These are phyloP conservation scores for Drosophila greeni DNA, from an alignment of 2,888 invertebrate species.

Conservation along the genomic window DNA sequence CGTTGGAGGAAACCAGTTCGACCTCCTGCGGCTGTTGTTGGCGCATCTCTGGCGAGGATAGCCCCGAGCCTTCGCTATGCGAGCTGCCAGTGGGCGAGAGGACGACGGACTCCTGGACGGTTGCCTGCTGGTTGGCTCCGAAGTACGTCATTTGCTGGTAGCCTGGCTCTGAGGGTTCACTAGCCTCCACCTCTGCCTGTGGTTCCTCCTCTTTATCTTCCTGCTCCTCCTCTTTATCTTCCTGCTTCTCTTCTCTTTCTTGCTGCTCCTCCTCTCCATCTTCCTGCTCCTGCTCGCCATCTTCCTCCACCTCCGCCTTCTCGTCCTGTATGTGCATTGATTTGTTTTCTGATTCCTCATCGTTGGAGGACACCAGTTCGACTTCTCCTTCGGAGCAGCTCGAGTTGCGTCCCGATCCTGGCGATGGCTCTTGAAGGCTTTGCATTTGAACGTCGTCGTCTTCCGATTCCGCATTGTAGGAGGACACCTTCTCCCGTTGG, in stretches of 20 bases:
- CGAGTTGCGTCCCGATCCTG: not conserved
- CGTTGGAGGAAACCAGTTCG: conserved; percentile 46
- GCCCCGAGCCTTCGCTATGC: conserved; percentile 40
- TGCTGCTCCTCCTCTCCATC: no score
- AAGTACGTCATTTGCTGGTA: conserved; percentile 1
- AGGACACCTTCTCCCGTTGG: conserved; percentile 20
- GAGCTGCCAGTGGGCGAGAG: conserved; percentile 45
- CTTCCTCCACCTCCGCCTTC: not conserved
- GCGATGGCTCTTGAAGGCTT: not conserved
- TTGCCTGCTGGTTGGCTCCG: not conserved
- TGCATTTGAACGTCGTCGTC: not conserved
- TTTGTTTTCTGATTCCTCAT: conserved; percentile 19
- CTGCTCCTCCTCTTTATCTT: not conserved
- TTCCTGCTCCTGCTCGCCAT: no score
- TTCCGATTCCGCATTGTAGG: conserved; percentile 41
- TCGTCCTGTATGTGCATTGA: not conserved
- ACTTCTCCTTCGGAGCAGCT: not conserved
- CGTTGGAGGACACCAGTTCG: not conserved
- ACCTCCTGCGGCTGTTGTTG: not conserved
- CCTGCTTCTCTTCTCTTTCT: not conserved
- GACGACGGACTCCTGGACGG: conserved; percentile 2
- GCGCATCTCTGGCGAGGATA: conserved; percentile 28
- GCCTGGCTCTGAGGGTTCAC: not conserved
- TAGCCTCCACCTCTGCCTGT: not conserved
- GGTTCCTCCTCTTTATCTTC: conserved; percentile 1